Evolutionary conservation across 2,797 vertebrate genomes (phyloP).

Genomic region (Limnodromus scolopaceus): DNA sequence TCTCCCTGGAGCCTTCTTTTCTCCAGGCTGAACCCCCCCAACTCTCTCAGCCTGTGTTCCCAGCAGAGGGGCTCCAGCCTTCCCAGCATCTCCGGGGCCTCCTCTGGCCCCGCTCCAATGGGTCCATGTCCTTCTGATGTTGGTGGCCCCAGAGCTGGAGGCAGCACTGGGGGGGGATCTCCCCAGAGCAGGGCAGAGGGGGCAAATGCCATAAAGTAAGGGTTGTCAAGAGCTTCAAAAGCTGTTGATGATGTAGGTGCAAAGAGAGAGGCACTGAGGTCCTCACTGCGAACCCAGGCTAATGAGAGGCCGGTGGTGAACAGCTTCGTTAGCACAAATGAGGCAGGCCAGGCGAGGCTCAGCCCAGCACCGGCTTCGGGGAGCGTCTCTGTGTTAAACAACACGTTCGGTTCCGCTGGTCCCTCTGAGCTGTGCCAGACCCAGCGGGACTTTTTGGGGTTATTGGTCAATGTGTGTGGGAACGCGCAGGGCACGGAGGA

Average conservation of each 20-base stretch:
- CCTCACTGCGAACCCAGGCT: not conserved
- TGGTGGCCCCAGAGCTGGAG: not conserved
- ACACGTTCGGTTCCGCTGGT: rapidly evolving
- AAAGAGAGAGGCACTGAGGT: not conserved
- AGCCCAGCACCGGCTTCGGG: not conserved
- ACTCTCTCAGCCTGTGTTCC: not conserved
- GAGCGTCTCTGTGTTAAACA: not conserved
- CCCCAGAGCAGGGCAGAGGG: not conserved
- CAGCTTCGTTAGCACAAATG: not conserved
- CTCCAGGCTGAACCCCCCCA: not conserved
- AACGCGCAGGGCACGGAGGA: rapidly evolving
- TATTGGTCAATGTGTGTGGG: not conserved
- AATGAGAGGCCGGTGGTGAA: not conserved
- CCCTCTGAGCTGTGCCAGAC: not conserved
- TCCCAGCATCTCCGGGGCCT: not conserved
- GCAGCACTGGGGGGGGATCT: not conserved
- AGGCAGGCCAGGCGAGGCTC: not conserved
- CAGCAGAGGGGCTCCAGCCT: not conserved
- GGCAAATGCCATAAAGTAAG: not conserved
- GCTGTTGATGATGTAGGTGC: not conserved
- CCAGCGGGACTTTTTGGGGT: not conserved
- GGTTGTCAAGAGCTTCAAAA: not conserved
- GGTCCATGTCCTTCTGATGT: not conserved
- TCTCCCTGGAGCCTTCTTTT: not conserved
- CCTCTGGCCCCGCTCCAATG: not conserved